A percentile compares a stretch with the other conserved stretches of the same genome.
Evolutionary conservation across 2,113 vertebrate species (phyloP).

Genomic region (Uria lomvia): DNA sequence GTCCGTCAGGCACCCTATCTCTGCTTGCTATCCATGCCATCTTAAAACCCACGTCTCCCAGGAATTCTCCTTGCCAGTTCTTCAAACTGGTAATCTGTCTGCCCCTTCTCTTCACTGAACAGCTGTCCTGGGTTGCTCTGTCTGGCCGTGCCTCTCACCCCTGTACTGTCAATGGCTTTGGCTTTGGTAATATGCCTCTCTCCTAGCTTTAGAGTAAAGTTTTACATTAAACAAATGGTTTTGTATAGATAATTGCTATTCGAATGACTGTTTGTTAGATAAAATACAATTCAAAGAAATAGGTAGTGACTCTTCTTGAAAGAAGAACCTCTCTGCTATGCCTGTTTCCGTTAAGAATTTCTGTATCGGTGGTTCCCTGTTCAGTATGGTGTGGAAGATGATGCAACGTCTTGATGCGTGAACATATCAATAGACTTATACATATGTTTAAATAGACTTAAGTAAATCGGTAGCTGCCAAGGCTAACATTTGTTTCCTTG

Average conservation of each 20-base stretch:
- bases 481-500: background rate
- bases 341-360: background rate
- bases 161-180: background rate
- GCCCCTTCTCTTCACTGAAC: background rate
- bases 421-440: background rate
- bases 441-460: rapidly evolving
- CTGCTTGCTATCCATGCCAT: background rate
- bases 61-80: background rate
- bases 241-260: background rate
- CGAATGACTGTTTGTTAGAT: background rate
- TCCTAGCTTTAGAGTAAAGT: background rate
- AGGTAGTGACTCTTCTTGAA: background rate
- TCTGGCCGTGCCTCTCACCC: background rate
- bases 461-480: background rate
- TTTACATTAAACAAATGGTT: background rate
- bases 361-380: background rate
- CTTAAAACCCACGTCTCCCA: background rate
- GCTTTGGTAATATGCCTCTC: background rate
- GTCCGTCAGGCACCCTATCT: background rate
- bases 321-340: background rate
- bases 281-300: background rate
- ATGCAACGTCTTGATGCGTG: background rate
- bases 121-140: rapidly evolving
- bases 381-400: background rate
- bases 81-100: background rate